These are phyloP conservation scores for Xiphophorus couchianus DNA, from an alignment of 2,113 vertebrate species.

Conservation along the genomic window DNA sequence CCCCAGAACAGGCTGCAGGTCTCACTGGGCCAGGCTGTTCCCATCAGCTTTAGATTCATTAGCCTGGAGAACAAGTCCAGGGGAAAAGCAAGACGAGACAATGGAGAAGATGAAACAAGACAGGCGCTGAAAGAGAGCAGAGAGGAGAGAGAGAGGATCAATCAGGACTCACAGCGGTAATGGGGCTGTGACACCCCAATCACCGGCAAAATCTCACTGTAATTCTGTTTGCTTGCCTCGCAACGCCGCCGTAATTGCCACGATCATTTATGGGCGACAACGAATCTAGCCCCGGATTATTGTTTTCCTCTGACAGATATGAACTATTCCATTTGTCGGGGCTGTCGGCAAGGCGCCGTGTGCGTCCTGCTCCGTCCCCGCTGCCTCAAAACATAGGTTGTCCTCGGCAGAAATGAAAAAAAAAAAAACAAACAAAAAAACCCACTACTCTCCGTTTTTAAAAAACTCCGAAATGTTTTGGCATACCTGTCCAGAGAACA, in stretches of 20 bases:
- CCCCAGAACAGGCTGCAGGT: conserved; percentile 39
- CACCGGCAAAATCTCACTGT: conserved; percentile 61
- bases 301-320: conserved; percentile 60
- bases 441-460: too few relatives aligned
- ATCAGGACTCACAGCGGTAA: conserved; percentile 63
- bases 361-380: conserved; percentile 10
- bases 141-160: conserved; percentile 60
- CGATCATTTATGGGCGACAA: conserved; percentile 50
- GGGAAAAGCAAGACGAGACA: conserved; percentile 46
- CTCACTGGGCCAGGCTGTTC: conserved; percentile 37
- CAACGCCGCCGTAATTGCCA: conserved; percentile 60
- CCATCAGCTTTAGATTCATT: conserved; percentile 56
- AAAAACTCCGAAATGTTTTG: conserved; percentile 17
- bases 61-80: conserved; percentile 40
- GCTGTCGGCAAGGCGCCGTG: conserved; percentile 14
- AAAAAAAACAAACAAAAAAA: neutral
- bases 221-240: conserved; percentile 67
- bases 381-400: conserved; percentile 49
- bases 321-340: conserved; percentile 52
- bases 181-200: conserved; percentile 66
- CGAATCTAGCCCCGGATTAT: conserved; percentile 54
- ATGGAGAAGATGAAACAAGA: conserved; percentile 63
- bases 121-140: conserved; percentile 52
- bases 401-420: conserved; percentile 21
- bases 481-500: conserved; percentile 58